Conservation (phyloP, 2,797 vertebrate genomes). For the Sebastes variabilis region DNA sequence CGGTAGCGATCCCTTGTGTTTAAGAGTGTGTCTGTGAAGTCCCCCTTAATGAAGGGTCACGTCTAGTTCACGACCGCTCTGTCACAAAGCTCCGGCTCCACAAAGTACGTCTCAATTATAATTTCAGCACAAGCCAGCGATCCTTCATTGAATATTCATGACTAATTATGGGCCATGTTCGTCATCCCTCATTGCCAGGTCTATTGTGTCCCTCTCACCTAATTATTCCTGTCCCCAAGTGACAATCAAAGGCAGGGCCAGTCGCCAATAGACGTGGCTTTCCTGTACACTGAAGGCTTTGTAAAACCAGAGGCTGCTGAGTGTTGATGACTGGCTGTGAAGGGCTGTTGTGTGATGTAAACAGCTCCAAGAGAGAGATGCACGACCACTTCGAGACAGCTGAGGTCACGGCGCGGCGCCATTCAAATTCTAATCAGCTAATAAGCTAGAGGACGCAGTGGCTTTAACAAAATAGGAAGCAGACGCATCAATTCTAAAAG, state of each 20-base stretch:
- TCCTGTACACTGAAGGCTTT: conserved; percentile 60
- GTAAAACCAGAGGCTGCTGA: conserved; percentile 45
- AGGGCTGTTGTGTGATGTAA: conserved; percentile 55
- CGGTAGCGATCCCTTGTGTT: neutral
- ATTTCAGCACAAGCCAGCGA: conserved; percentile 53
- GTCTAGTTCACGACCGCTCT: conserved; percentile 54
- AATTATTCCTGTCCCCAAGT: conserved; percentile 76
- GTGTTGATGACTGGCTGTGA: conserved; percentile 38
- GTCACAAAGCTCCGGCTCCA: conserved; percentile 42
- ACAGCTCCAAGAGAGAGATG: conserved; percentile 34
- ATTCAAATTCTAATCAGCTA: conserved; percentile 72
- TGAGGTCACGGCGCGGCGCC: conserved; percentile 19
- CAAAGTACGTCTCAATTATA: conserved; percentile 56
- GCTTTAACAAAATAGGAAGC: conserved; percentile 44
- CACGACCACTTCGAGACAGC: neutral
- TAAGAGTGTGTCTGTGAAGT: conserved; percentile 17
- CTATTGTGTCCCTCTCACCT: conserved; percentile 74
- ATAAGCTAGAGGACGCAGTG: conserved; percentile 25
- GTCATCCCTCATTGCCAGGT: conserved; percentile 49
- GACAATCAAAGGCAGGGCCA: conserved; percentile 72
- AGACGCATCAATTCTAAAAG: conserved; percentile 14
- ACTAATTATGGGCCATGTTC: conserved; percentile 72
- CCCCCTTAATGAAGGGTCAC: conserved; percentile 56
- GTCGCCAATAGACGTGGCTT: conserved; percentile 41
- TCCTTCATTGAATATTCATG: conserved; percentile 83